Evolutionary conservation across 2,888 invertebrate genomes (phyloP).

Genomic region (Tetropium fuscum): DNA sequence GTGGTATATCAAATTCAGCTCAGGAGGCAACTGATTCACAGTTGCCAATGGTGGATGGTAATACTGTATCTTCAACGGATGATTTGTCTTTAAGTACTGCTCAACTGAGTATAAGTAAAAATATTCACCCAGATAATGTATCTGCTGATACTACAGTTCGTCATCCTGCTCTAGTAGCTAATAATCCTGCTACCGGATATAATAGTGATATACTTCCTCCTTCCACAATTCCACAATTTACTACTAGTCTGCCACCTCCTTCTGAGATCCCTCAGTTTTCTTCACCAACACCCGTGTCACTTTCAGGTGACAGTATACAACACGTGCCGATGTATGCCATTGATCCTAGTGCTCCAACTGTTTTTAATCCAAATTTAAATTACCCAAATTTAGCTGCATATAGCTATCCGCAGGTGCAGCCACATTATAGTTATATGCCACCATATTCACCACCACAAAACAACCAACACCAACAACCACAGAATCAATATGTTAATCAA

Average conservation of each 20-base stretch:
- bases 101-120: too few species aligned
- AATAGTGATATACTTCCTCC: neutral
- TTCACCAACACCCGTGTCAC: neutral
- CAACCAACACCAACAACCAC: constrained; percentile 17
- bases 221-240: constrained; percentile 25
- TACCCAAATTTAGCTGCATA: constrained; percentile 36
- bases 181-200: neutral
- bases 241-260: constrained; percentile 46
- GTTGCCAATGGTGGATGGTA: constrained; percentile 20
- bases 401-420: constrained; percentile 37
- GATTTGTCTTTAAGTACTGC: neutral
- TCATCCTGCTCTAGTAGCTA: neutral
- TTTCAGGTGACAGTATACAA: neutral
- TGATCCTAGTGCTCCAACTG: constrained; percentile 26
- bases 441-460: constrained; percentile 42
- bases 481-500: constrained; percentile 11
- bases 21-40: constrained; percentile 38
- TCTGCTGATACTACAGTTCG: neutral
- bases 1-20: too few species aligned
- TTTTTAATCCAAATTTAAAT: constrained; percentile 34
- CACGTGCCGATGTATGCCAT: constrained; percentile 43
- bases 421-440: constrained; percentile 32
- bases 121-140: too few species aligned
- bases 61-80: neutral
- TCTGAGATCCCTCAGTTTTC: constrained; percentile 21